Percentiles rank a stretch among this genome's conserved stretches.
These are phyloP conservation scores for Chaenodraco wilsoni DNA, from an alignment of 2,797 vertebrate genomes.

Conservation along the genomic window DNA sequence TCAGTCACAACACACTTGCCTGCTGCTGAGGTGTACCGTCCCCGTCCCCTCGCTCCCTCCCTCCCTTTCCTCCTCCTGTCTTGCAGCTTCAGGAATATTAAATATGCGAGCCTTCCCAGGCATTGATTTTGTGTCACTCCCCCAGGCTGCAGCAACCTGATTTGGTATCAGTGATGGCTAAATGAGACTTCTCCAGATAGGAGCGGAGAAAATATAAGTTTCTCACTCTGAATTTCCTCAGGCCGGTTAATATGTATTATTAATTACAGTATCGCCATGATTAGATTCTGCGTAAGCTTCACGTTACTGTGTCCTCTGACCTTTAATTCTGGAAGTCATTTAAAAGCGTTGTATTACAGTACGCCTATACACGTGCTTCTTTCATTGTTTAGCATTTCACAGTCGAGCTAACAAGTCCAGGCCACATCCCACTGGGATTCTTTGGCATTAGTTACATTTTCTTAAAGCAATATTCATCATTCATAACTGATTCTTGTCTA, in stretches of 20 bases:
- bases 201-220: constrained; percentile 15
- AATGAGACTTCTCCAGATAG: constrained; percentile 52
- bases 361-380: background rate
- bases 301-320: constrained; percentile 11
- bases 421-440: constrained; percentile 39
- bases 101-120: constrained; percentile 44
- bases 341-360: constrained; percentile 19
- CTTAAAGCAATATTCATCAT: constrained; percentile 67
- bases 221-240: constrained; percentile 27
- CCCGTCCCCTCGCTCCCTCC: background rate
- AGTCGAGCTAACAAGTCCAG: constrained; percentile 23
- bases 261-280: background rate
- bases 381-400: constrained; percentile 10
- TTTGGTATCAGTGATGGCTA: constrained; percentile 64
- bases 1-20: constrained; percentile 54
- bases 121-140: constrained; percentile 70
- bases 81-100: constrained; percentile 61
- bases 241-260: constrained; percentile 13
- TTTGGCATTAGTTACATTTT: constrained; percentile 53
- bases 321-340: constrained; percentile 14
- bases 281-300: background rate
- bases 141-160: constrained; percentile 52
- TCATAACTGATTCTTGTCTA: constrained; percentile 66
- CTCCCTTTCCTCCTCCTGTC: background rate
- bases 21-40: constrained; percentile 20